Evolutionary conservation across 2,797 vertebrate genomes (phyloP).

Genomic region (Numenius phaeopus): DNA sequence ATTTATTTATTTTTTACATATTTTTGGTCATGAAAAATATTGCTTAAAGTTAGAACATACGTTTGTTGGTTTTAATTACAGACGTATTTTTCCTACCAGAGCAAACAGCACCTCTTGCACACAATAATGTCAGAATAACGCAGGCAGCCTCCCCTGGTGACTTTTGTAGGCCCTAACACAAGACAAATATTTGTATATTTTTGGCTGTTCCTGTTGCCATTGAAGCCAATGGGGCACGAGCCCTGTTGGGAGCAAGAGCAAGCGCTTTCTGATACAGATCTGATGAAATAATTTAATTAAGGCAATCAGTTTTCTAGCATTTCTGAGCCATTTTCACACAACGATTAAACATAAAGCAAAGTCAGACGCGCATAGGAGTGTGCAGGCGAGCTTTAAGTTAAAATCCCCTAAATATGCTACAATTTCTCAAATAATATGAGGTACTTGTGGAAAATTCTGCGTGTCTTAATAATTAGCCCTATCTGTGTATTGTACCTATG

Average conservation of each 20-base stretch:
- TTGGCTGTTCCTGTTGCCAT: not conserved
- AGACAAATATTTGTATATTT: not conserved
- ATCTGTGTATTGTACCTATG: not conserved
- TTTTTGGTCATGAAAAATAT: not conserved
- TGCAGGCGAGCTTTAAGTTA: not conserved
- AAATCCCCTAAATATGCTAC: not conserved
- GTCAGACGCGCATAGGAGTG: not conserved
- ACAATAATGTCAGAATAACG: not conserved
- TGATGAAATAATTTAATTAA: not conserved
- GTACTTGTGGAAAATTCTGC: not conserved
- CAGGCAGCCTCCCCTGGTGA: not conserved
- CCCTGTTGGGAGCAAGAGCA: not conserved
- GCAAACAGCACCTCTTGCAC: not conserved
- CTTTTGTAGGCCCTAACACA: not conserved
- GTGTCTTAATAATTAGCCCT: not conserved
- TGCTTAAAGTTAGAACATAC: not conserved
- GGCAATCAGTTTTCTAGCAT: not conserved
- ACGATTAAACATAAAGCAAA: accelerated
- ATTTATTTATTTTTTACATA: not conserved
- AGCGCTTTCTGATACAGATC: not conserved
- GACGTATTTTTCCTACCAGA: not conserved
- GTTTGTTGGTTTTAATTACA: constrained; percentile 12
- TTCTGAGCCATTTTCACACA: not conserved
- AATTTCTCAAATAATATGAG: not conserved
- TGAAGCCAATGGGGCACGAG: not conserved